Base-by-base conservation (phyloP, 2,113 vertebrate species). In the Periophthalmodon schlosseri region DNA sequence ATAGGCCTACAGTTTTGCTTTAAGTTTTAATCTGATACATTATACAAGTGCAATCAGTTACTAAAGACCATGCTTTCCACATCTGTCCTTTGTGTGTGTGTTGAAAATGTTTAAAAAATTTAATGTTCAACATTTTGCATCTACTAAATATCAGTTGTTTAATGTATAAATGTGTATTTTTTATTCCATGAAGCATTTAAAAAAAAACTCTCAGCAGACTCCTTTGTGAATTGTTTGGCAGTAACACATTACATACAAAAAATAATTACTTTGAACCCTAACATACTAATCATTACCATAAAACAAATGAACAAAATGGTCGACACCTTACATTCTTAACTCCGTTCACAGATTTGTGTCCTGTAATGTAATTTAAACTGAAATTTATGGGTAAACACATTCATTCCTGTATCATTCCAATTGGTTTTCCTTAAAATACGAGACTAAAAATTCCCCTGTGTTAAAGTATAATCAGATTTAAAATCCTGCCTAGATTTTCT, bases 61-160 rank as follows among this genome's bases (percentile, higher is more conserved):
- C 58, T 57, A 57, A 57, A 57, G 11, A 33, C 58, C 58, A 61
- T 33, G 24, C 10, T 28, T 57, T 52, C 54, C 8, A 23, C 54
- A 57, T 57, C 12, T 61, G 23, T 61, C 24, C 39, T 9, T 61
- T 15, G 23, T 61, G 23, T 61, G 58, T 15, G 58, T 15, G 58
- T 15, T 61, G 21, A 61, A 61, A 61, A 61, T 44, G 10, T 44
- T 39, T 39, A 39, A 24, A 11, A 2, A 58, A 5, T 61, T 61
- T 14, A 61, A 28, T 28, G 4, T 61, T 33, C 12, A 16, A 5
- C 57, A 44, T 44, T 44, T 44, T 44, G 9, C 39, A 60, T 28
- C 23, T 61, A 6, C 58, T 61, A 60, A 60, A 60, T 54, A 56
- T 57, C n/a, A 23, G n/a, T 57, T 57, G n/a, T 57, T 57, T 57